Conservation (phyloP, 2,113 vertebrate species). For the Chaenocephalus aceratus region DNA sequence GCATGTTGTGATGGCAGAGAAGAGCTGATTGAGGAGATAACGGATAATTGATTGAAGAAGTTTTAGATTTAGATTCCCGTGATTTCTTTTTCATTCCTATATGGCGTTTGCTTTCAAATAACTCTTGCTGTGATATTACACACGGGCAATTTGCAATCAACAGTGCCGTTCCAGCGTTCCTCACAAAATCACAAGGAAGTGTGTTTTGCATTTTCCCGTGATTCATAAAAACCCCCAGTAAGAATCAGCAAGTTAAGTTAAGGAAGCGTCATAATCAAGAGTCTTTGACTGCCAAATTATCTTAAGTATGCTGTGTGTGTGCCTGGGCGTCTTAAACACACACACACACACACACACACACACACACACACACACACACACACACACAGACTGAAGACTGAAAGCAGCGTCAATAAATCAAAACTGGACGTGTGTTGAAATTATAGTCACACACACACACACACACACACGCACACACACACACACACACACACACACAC, state of each 20-base stretch:
- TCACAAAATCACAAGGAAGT: slow-evolving; percentile 38
- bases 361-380: slow-evolving; percentile 22
- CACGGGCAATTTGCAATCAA: slow-evolving; percentile 62
- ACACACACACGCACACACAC: slow-evolving; percentile 26
- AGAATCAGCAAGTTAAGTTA: slow-evolving; percentile 56
- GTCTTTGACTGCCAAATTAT: slow-evolving; percentile 58
- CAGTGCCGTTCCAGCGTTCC: slow-evolving; percentile 28
- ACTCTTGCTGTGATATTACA: slow-evolving; percentile 23
- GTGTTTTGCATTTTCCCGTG: slow-evolving; percentile 23
- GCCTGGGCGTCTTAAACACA: too few relatives aligned
- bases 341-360: slow-evolving; percentile 24
- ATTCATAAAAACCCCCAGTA: slow-evolving; percentile 30
- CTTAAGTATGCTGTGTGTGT: background rate
- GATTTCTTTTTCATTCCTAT: slow-evolving; percentile 15
- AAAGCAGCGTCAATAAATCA: slow-evolving; percentile 35
- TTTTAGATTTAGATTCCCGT: background rate
- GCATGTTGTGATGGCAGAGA: too few relatives aligned
- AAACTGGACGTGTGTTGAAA: background rate
- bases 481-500: too few relatives aligned
- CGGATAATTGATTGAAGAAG: background rate
- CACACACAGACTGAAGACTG: slow-evolving; percentile 6
- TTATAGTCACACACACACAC: too few relatives aligned
- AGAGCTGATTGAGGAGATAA: background rate
- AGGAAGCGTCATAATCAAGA: slow-evolving; percentile 67
- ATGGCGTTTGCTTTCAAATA: slow-evolving; percentile 39